These are phyloP conservation scores for Athene noctua DNA, from an alignment of 2,113 vertebrate species.

Conservation along the genomic window DNA sequence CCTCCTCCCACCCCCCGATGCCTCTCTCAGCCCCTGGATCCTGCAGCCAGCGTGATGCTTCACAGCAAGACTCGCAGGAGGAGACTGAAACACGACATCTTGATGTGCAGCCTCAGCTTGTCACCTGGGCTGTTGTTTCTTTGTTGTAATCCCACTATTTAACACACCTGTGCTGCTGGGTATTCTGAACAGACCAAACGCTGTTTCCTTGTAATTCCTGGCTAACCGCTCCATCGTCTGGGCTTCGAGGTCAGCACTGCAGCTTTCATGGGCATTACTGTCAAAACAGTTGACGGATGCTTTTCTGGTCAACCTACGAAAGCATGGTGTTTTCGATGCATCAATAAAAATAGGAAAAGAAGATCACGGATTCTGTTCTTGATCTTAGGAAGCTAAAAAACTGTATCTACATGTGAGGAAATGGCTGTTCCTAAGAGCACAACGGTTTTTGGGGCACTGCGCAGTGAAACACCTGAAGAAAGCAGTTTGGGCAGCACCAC, in stretches of 20 bases:
- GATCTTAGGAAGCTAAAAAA: neutral
- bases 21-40: neutral
- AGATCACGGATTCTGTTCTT: neutral
- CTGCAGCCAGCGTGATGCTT: too few relatives aligned
- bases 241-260: neutral
- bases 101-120: neutral
- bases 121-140: neutral
- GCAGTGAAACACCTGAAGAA: neutral
- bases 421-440: neutral
- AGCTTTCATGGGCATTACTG: neutral
- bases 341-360: neutral
- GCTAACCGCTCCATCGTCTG: neutral
- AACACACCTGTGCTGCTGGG: neutral
- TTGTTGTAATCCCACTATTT: neutral
- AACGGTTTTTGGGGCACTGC: fast-evolving
- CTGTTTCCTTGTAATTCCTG: neutral
- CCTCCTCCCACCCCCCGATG: neutral
- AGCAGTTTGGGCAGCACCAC: neutral
- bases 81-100: fast-evolving
- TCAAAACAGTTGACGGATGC: neutral
- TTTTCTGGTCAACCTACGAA: neutral
- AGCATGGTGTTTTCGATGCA: neutral
- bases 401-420: neutral
- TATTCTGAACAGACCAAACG: neutral
- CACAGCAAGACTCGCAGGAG: neutral